Evolutionary conservation across 1,140 invertebrate genomes (phyloP), one percentile per base, ranked within the genome.

Genomic region (Steinernema khuongi): DNA sequence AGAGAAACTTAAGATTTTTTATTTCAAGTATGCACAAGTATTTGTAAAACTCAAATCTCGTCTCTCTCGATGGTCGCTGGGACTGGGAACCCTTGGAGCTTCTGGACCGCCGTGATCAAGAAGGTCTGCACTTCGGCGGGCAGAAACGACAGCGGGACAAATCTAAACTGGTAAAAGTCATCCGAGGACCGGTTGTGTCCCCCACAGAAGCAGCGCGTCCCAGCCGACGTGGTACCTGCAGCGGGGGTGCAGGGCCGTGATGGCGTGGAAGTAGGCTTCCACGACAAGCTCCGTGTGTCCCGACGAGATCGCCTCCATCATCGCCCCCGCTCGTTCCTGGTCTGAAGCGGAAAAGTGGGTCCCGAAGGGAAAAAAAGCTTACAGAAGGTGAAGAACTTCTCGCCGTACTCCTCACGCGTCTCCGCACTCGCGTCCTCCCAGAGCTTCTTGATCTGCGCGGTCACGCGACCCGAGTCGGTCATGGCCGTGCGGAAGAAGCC

Each of bases 231-330:
- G 74, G 67, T 79, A 79, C 60, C 79, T 44, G 26, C 68, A 36
- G 30, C 74, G 67, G 14, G 79, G 79, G 67, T 71, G 72, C 31
- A 36, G 29, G 11, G 79, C 71, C n/a, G 79, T 80, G 4, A 79
- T 66, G 1, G 79, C 79, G 36, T 79, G 79, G 69, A 74, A 79
- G 29, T 80, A 80, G 7, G 74, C 78, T 32, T 79, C 77, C 22
- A 80, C 68, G 0, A 79, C 79, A 0, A 75, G 60, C 14, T 79
- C 50, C 0, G 75, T 60, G 22, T 71, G 71, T 17, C 69, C 33
- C 22, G 76, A 77, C 17, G 69, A 68, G 29, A 77, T 70, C 19
- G 30, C 14, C 26, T 74, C 60, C 26, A 77, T 22, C 11, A 77
- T 41, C n/a, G 66, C 32, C 1, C 18, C 44, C 11, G 70, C 70